phyloP scores from a whole-genome alignment of 1,140 invertebrate genomes.

The Ostrea edulis region DNA sequence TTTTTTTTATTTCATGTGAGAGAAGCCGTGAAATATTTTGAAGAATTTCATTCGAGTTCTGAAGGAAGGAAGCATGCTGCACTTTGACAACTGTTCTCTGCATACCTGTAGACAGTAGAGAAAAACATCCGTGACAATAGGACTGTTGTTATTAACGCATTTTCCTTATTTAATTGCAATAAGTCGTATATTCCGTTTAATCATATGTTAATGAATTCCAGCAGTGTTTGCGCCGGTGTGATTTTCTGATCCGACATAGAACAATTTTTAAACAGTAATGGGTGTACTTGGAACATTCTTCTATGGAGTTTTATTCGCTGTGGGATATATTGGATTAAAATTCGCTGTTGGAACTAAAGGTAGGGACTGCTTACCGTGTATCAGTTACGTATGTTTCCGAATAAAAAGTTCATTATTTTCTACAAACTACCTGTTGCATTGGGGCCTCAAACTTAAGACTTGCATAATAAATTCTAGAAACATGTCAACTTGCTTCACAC shows the following conservation, averaged over 20 bases:
- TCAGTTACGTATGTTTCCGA: not conserved
- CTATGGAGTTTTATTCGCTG: slow-evolving; percentile 13
- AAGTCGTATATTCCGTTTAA: not conserved
- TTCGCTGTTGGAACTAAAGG: not conserved
- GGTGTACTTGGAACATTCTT: not conserved
- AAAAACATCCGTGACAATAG: not conserved
- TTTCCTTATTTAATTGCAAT: not conserved
- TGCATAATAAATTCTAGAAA: not conserved
- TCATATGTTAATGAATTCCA: slow-evolving; percentile 29
- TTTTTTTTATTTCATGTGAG: not conserved
- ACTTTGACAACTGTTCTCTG: not conserved
- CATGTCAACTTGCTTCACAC: not conserved
- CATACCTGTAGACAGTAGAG: not conserved
- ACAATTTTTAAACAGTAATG: not conserved
- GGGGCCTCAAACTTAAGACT: not conserved
- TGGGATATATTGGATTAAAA: slow-evolving; percentile 26
- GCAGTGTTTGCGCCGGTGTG: slow-evolving; percentile 26
- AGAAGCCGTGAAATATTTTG: not conserved
- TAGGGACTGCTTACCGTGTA: not conserved
- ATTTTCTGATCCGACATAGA: not conserved
- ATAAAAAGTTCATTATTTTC: not conserved
- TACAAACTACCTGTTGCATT: not conserved
- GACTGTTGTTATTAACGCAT: not conserved
- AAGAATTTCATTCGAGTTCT: not conserved
- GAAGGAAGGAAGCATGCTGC: not conserved